Percentiles rank a stretch among this genome's conserved stretches.
phyloP scores from a whole-genome alignment of 2,797 vertebrate species.

The Gastrophryne carolinensis region DNA sequence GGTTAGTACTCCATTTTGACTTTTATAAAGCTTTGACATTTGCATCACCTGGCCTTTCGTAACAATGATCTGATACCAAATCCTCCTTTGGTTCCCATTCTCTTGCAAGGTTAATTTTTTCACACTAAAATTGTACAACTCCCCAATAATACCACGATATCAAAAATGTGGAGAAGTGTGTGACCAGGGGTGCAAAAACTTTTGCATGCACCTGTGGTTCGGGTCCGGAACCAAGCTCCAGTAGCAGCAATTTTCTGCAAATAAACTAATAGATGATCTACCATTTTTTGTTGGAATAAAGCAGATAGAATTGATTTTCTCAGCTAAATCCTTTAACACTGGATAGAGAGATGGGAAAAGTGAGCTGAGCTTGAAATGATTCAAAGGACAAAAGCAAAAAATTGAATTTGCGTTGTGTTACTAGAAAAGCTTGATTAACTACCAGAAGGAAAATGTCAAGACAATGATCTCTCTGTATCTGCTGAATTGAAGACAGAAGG shows the following conservation, averaged over 20 bases:
- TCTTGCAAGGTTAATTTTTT: too few species aligned
- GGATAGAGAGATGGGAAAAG: neutral
- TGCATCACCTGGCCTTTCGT: too few species aligned
- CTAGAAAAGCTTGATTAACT: constrained; percentile 37
- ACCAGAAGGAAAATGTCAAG: constrained; percentile 40
- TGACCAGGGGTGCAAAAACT: too few species aligned
- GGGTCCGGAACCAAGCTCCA: too few species aligned
- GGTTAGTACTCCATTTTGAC: too few species aligned
- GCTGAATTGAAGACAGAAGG: constrained; percentile 35
- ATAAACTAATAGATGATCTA: neutral
- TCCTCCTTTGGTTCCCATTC: too few species aligned
- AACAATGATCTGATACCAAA: too few species aligned
- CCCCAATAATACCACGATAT: too few species aligned
- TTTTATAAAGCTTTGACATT: too few species aligned
- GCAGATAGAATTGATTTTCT: neutral
- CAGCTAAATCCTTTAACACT: neutral
- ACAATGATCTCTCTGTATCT: constrained; percentile 1
- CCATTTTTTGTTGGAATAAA: neutral
- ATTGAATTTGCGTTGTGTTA: neutral
- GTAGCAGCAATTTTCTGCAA: neutral
- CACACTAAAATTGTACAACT: too few species aligned
- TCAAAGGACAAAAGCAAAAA: constrained; percentile 14
- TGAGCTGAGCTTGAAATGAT: neutral
- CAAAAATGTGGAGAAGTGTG: too few species aligned
- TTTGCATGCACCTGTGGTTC: too few species aligned